These are phyloP conservation scores for Caenorhabditis parvicauda DNA, from an alignment of 2,888 invertebrate species.

Conservation along the genomic window DNA sequence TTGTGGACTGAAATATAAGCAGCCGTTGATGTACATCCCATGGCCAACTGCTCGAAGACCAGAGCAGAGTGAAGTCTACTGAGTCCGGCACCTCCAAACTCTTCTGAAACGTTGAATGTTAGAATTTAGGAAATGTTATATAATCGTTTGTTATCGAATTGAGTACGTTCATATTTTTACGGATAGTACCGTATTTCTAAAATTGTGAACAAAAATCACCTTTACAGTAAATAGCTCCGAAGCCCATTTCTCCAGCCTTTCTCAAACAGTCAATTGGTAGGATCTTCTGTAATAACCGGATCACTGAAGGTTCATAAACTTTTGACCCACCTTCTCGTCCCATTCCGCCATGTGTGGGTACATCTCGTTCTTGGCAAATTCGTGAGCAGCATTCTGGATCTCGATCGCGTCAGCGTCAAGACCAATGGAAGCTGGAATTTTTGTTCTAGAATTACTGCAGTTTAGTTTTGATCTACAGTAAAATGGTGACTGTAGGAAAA, in stretches of 20 bases:
- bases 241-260: slow-evolving; percentile 68
- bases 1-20: slow-evolving; percentile 70
- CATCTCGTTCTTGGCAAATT: slow-evolving; percentile 69
- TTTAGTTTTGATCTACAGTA: no score
- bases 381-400: slow-evolving; percentile 67
- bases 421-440: slow-evolving; percentile 65
- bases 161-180: no score
- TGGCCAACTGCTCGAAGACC: slow-evolving; percentile 69
- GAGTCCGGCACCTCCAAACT: slow-evolving; percentile 51
- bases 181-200: slow-evolving; percentile 68
- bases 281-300: slow-evolving; percentile 56
- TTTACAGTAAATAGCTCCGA: slow-evolving; percentile 68
- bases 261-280: slow-evolving; percentile 67
- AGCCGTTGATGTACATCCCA: slow-evolving; percentile 69
- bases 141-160: no score
- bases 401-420: slow-evolving; percentile 67
- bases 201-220: no score
- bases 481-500: no score
- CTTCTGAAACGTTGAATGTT: no score
- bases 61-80: slow-evolving; percentile 68
- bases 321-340: slow-evolving; percentile 66
- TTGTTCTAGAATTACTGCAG: no score
- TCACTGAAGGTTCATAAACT: neutral
- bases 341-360: slow-evolving; percentile 68
- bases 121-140: no score